These are phyloP conservation scores for Mustela lutreola DNA, from an alignment of 2,113 vertebrate species.

Conservation along the genomic window DNA sequence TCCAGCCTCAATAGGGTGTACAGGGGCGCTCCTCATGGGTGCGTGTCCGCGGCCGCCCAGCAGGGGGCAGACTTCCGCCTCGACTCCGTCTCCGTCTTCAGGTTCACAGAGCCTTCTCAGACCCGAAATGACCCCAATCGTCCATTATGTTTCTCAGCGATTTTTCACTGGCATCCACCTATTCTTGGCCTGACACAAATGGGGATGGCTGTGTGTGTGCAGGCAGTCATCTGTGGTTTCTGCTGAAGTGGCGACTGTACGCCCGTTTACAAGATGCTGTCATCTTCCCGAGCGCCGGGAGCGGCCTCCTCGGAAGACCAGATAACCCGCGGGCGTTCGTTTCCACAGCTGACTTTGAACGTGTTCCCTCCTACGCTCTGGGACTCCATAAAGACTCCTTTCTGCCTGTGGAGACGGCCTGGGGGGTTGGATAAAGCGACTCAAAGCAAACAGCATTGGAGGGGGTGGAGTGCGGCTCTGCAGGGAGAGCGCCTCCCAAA, in stretches of 20 bases:
- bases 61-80: background rate
- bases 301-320: background rate
- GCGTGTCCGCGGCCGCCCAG: rapidly evolving
- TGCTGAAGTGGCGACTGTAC: background rate
- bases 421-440: background rate
- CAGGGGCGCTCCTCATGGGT: background rate
- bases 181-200: background rate
- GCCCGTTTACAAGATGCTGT: background rate
- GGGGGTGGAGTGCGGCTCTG: background rate
- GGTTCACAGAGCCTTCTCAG: background rate
- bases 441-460: background rate
- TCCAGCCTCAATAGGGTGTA: background rate
- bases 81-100: background rate
- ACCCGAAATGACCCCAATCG: background rate
- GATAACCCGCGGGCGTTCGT: background rate
- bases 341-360: background rate
- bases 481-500: background rate
- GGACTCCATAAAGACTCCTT: background rate
- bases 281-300: background rate
- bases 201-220: no score
- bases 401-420: background rate
- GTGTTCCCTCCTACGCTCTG: background rate
- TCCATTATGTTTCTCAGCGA: background rate
- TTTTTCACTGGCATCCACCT: background rate
- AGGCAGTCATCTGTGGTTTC: background rate